Evolutionary conservation across 2,113 vertebrate genomes (phyloP).

Genomic region (rat (Rattus norvegicus)): GRCr8 NC_086026.1:78987001-78987500

Average conservation of each 20-base stretch:
- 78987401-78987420: neutral
- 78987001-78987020: neutral
- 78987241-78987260: no score
- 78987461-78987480: neutral
- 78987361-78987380: neutral
- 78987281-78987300: neutral
- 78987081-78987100: neutral
- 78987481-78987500: neutral
- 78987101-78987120: neutral
- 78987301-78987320: neutral
- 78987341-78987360: neutral
- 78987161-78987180: neutral
- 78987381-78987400: neutral
- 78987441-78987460: neutral
- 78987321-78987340: neutral
- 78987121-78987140: neutral
- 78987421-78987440: neutral
- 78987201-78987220: neutral
- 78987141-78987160: neutral
- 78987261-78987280: neutral
- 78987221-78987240: neutral
- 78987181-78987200: neutral
- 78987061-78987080: neutral
- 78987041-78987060: conserved; percentile 37
- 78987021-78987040: neutral